A percentile compares a stretch with the other conserved stretches of the same genome.
Evolutionary conservation across 1,140 invertebrate genomes (phyloP).

Genomic region (Brachionus manjavacas): DNA sequence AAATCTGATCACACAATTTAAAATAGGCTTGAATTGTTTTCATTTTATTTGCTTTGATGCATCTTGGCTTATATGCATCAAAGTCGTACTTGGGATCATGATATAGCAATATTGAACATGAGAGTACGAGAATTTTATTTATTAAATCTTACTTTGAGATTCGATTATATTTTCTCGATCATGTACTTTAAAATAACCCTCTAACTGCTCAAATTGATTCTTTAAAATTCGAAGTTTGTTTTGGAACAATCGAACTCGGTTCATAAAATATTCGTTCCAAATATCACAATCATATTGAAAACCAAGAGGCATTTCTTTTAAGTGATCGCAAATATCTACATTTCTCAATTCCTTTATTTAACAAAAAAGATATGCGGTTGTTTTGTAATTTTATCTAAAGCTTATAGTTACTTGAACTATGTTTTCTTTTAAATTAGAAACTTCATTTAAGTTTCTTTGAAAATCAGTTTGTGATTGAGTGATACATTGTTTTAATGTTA

Average conservation of each 20-base stretch:
- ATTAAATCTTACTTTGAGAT: constrained; percentile 29
- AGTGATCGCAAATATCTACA: constrained; percentile 36
- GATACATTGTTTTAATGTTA: not conserved
- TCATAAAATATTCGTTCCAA: constrained; percentile 41
- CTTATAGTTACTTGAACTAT: not conserved
- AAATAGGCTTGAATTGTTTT: no score
- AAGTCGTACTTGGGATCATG: no score
- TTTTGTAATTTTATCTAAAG: no score
- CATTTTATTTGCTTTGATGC: no score
- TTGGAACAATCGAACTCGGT: constrained; percentile 27
- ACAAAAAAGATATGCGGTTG: no score
- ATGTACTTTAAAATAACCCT: constrained; percentile 38
- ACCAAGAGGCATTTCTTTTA: constrained; percentile 39
- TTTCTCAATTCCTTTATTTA: constrained; percentile 36
- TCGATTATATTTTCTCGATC: not conserved
- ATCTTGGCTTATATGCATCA: no score
- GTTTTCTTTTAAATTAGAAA: constrained; percentile 15
- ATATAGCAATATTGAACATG: not conserved
- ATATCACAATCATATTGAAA: constrained; percentile 37
- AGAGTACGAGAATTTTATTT: no score
- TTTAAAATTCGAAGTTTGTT: constrained; percentile 26
- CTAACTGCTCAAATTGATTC: constrained; percentile 30
- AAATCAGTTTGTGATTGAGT: constrained; percentile 28
- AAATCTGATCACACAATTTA: no score
- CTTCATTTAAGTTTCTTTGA: constrained; percentile 35